A percentile compares a stretch with the other conserved stretches of the same genome.
Conservation (phyloP, 2,797 vertebrate species). For the Cuculus canorus region DNA sequence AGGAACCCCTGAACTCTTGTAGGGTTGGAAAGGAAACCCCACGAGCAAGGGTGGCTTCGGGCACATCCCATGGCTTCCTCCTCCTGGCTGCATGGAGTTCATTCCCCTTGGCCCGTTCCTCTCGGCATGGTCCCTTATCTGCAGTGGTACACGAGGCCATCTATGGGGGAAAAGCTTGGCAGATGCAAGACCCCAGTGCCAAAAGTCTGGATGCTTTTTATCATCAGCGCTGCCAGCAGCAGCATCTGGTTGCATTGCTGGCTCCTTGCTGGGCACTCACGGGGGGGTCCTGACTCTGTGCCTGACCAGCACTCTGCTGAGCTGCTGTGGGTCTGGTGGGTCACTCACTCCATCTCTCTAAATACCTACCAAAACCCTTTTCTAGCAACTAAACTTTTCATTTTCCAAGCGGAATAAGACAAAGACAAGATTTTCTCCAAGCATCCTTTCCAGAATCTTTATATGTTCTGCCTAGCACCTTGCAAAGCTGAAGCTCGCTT, state of each 20-base stretch:
- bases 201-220: slow-evolving; percentile 43
- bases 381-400: background rate
- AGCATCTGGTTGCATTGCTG: slow-evolving; percentile 55
- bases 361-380: background rate
- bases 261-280: background rate
- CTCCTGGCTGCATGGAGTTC: background rate
- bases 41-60: accelerated
- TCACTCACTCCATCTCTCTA: background rate
- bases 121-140: background rate
- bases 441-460: background rate
- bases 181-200: slow-evolving; percentile 55
- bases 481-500: background rate
- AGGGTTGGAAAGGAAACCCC: background rate
- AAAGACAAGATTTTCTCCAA: background rate
- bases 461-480: background rate
- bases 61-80: background rate
- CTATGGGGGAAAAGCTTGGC: slow-evolving; percentile 12
- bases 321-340: background rate
- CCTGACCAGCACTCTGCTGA: background rate
- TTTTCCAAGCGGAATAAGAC: background rate
- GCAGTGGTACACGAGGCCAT: background rate
- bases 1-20: background rate
- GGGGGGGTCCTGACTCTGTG: background rate
- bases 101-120: background rate
- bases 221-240: slow-evolving; percentile 31